Evolutionary conservation across 2,888 invertebrate species (phyloP).

Genomic region (Escarpia spicata): DNA sequence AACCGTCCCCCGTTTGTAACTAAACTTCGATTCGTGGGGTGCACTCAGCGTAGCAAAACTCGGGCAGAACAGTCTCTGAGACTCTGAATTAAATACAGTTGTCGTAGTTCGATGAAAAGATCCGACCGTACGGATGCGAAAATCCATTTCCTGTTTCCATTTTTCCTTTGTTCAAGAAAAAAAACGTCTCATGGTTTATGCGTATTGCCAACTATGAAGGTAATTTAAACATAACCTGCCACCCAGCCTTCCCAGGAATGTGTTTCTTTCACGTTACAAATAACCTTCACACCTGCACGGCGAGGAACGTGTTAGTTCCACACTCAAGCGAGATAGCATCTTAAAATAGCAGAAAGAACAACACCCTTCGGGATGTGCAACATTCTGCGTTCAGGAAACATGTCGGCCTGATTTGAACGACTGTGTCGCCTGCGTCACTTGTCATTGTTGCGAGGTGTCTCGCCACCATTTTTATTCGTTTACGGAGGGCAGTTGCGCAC

Average conservation of each 20-base stretch:
- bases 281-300: neutral
- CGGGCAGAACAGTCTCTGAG: too few relatives aligned
- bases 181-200: too few relatives aligned
- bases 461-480: neutral
- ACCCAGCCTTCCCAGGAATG: neutral
- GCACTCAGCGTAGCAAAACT: too few relatives aligned
- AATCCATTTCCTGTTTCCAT: too few relatives aligned
- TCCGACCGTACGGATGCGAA: too few relatives aligned
- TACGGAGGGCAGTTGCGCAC: neutral
- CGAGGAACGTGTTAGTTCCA: neutral
- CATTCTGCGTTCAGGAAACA: neutral
- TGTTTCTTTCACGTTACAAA: neutral
- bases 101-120: too few relatives aligned
- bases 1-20: too few relatives aligned
- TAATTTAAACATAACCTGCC: too few relatives aligned
- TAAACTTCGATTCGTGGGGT: too few relatives aligned
- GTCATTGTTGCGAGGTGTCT: neutral
- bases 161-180: too few relatives aligned
- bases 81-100: too few relatives aligned
- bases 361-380: neutral
- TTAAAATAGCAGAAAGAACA: neutral
- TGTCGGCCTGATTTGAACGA: neutral
- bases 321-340: neutral
- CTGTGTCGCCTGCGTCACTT: neutral
- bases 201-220: too few relatives aligned